These are phyloP conservation scores for Ichneumon xanthorius DNA, from an alignment of 2,888 invertebrate species.

Conservation along the genomic window DNA sequence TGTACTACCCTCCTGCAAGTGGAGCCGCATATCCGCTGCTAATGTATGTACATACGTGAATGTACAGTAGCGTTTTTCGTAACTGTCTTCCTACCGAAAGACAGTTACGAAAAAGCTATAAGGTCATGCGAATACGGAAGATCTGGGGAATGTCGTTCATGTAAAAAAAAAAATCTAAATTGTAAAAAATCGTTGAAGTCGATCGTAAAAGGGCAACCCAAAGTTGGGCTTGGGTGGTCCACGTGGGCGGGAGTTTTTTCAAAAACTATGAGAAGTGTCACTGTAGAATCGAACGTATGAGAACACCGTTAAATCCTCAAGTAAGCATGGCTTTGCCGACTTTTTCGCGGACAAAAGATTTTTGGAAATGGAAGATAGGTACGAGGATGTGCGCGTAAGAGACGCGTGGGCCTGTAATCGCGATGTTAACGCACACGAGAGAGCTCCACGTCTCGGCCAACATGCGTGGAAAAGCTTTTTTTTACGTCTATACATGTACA, in stretches of 20 bases:
- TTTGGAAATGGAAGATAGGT: neutral
- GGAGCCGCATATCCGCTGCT: neutral
- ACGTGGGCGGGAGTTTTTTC: neutral
- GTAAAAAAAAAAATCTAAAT: neutral
- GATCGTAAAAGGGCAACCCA: neutral
- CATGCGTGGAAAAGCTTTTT: neutral
- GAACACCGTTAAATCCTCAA: neutral
- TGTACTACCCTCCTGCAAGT: neutral
- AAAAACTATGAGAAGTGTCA: neutral
- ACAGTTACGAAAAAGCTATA: too few species aligned
- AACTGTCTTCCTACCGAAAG: neutral
- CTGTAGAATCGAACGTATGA: neutral
- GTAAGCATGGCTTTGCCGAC: neutral
- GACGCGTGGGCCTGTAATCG: constrained; percentile 10
- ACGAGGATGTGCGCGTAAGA: constrained; percentile 1
- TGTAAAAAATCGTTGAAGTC: too few species aligned
- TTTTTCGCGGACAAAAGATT: constrained; percentile 4
- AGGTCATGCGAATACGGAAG: neutral
- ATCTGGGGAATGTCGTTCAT: neutral
- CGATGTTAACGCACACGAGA: constrained; percentile 4
- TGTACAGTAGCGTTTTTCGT: neutral
- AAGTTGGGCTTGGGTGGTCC: neutral
- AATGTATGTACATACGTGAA: neutral
- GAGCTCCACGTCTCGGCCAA: neutral
- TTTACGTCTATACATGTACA: neutral